Base-by-base conservation (phyloP, 2,797 vertebrate species). In the Sylvia borin region DNA sequence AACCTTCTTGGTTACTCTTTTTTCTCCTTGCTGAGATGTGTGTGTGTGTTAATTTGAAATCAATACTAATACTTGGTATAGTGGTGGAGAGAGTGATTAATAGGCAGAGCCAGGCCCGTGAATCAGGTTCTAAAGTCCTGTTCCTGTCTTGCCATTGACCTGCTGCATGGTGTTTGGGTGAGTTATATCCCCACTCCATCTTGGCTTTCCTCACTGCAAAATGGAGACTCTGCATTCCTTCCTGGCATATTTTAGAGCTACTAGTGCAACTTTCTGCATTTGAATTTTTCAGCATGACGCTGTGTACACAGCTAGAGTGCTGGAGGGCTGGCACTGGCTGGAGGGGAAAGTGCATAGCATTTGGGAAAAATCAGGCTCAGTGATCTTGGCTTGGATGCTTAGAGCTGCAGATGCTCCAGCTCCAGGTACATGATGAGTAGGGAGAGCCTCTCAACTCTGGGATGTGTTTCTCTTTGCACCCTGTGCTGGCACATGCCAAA, bases 21-120 rank as follows among this genome's bases (percentile, higher is more conserved):
- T 81, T 86, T 21, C 34, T 62, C 57, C 40, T 78, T 66, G 72
- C 38, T 91, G 83, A 93, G 51, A 62, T 86, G 45, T 87, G 43
- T 75, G 67, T 73, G 80, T 66, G 66, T 53, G 76, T 78, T 95
- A 93, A 96, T 96, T 95, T 88, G 72, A 95, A 97, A 96, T 92
- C 93, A 78, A 93, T 97, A 75, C 50, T 43, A 78, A 80, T 94
- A 76, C 76, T 88, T 66, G 64, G 66, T 64, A 81, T 36, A 51
- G 79, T 38, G 34, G 43, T 67, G 45, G 62, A 68, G 66, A 61
- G 29, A 0, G 4, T 82, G 84, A 91, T 92, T 83, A 93, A 83
- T 75, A 40, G 51, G 40, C 21, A 67, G 78, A 58, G 48, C 38
- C 67, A 75, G 48, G 64, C 17, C 70, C 38, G 75, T 91, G 90